Percentiles rank a stretch among this genome's conserved stretches.
Evolutionary conservation across 2,113 vertebrate genomes (phyloP).

Genomic region (Dissostichus mawsoni): DNA sequence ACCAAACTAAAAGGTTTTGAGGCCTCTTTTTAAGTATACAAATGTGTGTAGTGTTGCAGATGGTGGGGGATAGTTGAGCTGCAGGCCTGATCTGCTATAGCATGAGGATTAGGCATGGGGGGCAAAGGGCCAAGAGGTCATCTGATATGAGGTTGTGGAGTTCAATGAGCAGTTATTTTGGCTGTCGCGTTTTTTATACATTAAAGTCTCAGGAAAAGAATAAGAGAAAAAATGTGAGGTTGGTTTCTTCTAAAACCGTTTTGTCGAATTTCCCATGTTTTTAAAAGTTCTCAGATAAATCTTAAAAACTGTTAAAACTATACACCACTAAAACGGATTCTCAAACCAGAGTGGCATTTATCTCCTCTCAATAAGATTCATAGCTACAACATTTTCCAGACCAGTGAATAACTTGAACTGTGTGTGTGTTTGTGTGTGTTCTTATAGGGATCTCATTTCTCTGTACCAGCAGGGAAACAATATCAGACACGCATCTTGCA

Average conservation of each 20-base stretch:
- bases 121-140: constrained; percentile 37
- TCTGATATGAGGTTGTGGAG: constrained; percentile 18
- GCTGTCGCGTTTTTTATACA: not conserved
- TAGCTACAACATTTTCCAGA: constrained; percentile 32
- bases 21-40: not conserved
- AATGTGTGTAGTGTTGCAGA: not conserved
- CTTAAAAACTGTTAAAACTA: not conserved
- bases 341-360: constrained; percentile 37
- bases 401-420: constrained; percentile 13
- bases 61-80: not conserved
- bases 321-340: not conserved
- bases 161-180: not conserved
- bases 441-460: constrained; percentile 27
- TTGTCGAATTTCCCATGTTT: not conserved
- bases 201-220: no score
- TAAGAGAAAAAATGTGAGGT: not conserved
- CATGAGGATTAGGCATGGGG: constrained; percentile 34
- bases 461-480: constrained; percentile 35
- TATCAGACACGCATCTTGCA: constrained; percentile 10
- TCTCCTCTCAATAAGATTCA: constrained; percentile 20
- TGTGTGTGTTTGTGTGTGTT: constrained; percentile 22
- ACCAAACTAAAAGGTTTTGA: constrained; percentile 12
- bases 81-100: not conserved
- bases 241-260: not conserved
- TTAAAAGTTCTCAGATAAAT: not conserved